A percentile compares a stretch with the other conserved stretches of the same genome.
Conservation (phyloP, 2,888 invertebrate genomes). For the Napeogenes inachia region DNA sequence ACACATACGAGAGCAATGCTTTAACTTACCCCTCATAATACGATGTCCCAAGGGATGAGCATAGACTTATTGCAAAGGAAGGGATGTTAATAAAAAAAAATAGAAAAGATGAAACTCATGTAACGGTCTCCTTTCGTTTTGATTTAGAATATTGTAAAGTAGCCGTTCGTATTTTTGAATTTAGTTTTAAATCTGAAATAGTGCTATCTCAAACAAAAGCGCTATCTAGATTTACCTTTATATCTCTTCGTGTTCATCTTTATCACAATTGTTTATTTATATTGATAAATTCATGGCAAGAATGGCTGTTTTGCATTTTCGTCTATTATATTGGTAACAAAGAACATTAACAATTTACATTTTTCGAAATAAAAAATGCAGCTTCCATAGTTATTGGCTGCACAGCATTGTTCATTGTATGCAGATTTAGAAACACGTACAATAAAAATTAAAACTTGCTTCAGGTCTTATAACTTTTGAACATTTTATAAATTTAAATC, state of each 20-base stretch:
- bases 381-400: constrained; percentile 29
- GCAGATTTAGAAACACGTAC: constrained; percentile 31
- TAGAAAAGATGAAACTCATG: constrained; percentile 33
- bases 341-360: constrained; percentile 29
- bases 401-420: constrained; percentile 34
- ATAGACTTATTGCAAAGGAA: constrained; percentile 43
- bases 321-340: constrained; percentile 28
- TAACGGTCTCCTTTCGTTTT: constrained; percentile 25
- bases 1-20: constrained; percentile 50
- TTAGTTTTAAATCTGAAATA: background rate
- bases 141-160: constrained; percentile 1
- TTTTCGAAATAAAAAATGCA: constrained; percentile 23
- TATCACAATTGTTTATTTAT: constrained; percentile 3
- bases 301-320: constrained; percentile 6
- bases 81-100: constrained; percentile 28
- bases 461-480: constrained; percentile 15
- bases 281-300: constrained; percentile 5
- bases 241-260: background rate
- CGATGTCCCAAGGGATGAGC: constrained; percentile 49
- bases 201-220: background rate
- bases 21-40: constrained; percentile 39
- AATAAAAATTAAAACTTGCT: constrained; percentile 27
- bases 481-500: constrained; percentile 10
- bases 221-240: constrained; percentile 3
- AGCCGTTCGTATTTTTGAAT: background rate